phyloP scores from a whole-genome alignment of 2,797 vertebrate species.

The Sitta carolinensis region DNA sequence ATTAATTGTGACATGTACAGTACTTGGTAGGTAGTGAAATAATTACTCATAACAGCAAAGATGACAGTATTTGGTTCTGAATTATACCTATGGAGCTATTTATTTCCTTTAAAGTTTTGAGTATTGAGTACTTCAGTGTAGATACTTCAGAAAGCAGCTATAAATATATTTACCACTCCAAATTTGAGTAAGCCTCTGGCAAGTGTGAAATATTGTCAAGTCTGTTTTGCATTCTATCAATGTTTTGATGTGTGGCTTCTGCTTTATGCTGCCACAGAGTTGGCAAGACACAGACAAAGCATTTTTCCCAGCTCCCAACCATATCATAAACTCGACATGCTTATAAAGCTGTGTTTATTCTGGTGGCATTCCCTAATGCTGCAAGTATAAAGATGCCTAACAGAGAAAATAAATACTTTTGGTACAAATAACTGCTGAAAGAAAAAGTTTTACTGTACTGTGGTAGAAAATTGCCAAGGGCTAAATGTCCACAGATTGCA shows the following conservation, averaged over 20 bases:
- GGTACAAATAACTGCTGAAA: background rate
- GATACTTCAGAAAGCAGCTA: background rate
- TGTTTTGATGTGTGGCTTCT: background rate
- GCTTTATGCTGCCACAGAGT: background rate
- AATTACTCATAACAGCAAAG: background rate
- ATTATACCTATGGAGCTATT: background rate
- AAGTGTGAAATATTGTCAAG: background rate
- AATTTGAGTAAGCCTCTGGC: background rate
- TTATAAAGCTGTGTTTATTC: background rate
- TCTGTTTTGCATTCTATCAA: background rate
- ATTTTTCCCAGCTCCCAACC: background rate
- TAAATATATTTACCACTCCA: background rate
- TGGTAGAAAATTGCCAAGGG: background rate
- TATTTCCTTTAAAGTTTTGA: background rate
- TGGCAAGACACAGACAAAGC: background rate
- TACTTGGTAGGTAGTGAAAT: background rate
- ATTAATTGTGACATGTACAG: background rate
- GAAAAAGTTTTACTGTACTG: background rate
- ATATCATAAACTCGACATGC: background rate
- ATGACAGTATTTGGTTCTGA: background rate
- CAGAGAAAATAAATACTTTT: background rate
- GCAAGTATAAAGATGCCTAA: background rate
- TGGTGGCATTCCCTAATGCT: background rate
- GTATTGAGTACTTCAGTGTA: background rate
- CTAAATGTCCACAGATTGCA: background rate